Base-by-base conservation (phyloP, 1,140 invertebrate genomes). In the Megathymus violae region DNA sequence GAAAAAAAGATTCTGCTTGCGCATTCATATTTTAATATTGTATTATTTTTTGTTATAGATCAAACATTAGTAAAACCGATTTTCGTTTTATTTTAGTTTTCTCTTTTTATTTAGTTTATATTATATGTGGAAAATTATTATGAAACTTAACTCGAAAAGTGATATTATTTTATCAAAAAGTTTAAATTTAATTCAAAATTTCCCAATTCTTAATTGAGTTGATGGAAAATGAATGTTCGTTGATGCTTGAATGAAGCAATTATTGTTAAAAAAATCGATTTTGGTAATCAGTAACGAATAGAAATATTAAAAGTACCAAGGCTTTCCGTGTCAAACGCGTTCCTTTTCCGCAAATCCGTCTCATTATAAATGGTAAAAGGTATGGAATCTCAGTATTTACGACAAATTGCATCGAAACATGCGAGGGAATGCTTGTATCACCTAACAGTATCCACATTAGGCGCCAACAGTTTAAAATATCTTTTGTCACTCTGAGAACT, bases 391-490 rank as follows among this genome's bases (percentile, higher is more conserved):
- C 41, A 11, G 43, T 59, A 59, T 47, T 59, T 38, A 59, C 56
- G 31, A 48, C 59, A 62, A 51, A 61, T 36, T 31, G 43, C 48
- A 62, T 63, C 52, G 41, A 41, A 59, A 60, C 64, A 61, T 52
- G 58, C 62, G 61, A 60, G 50, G 59, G 19, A 76, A 69, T 51
- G 59, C 48, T 64, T 74, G 62, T 69, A 69, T 65, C 71, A 79
- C 71, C 76, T 74, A 76, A 58, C 69, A 58, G 43, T 70, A 38
- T 51, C 65, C 58, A 67, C 70, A 78, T 67, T 74, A 62, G 65
- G 66, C 77, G 86, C 82, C 86, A 89, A 89, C 84, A 82, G 75
- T 83, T 89, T 85, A 89, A 87, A 83, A 78, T 60, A 75, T 76
- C 82, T 73, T 89, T 85, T 83, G 80, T 89, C 82, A 89, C 59